Base-by-base conservation (phyloP, 2,113 vertebrate species). In the Sus scrofa region DNA sequence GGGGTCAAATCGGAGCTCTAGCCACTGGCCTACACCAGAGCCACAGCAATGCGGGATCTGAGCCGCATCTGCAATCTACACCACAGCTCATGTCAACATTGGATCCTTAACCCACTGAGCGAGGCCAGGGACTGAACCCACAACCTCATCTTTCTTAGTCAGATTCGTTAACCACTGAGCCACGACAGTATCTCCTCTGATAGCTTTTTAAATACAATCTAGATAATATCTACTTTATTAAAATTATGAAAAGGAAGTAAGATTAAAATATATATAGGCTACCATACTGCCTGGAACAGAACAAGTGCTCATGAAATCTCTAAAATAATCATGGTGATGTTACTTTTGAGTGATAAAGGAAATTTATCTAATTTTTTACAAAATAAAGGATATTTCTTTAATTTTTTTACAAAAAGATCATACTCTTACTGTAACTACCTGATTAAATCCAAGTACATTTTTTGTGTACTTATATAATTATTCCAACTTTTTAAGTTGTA, bases 301-400 rank as follows among this genome's bases (percentile, higher is more conserved):
- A 52, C 34, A 54, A 86, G 54, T 58, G 44, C 19, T 95, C 34
- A 27, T 65, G 56, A 62, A 71, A 52, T 78, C 12, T 24, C 74
- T 56, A 67, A 89, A 92, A 85, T 74, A 73, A 91, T 81, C 6
- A 3, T 56, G 7, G 5, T 79, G 9, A 18, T 9, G 14, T 54
- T 82, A 91, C 34, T 54, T 75, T 82, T 92, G 24, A 94, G 30
- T 32, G 86, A 82, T 52, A 77, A 92, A 77, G 15, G 10, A 79
- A 73, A 79, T 79, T 77, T 52, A 90, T n/a, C n/a, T n/a, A n/a
- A n/a, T n/a, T n/a, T n/a, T n/a, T n/a, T n/a, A n/a, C n/a, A n/a
- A n/a, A n/a, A n/a, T n/a, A n/a, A n/a, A n/a, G 67, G 30, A 7
- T 22, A n/a, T 62, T 92, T 89, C 44, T 82, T 3, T 71, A 85